phyloP scores from a whole-genome alignment of 2,888 invertebrate genomes.

The Parapristionchus giblindavisi region DNA sequence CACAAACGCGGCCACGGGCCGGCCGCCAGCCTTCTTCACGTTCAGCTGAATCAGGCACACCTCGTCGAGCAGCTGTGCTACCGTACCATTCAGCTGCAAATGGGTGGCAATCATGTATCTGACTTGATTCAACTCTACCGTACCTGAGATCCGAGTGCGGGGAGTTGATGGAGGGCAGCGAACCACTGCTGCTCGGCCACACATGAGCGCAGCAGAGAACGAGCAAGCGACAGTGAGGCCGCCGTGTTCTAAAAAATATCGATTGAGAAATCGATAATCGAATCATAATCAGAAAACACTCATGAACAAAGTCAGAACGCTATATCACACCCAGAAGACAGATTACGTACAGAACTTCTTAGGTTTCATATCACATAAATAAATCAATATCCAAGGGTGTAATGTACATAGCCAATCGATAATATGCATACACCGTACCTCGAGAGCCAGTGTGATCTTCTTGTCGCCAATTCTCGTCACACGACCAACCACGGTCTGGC shows the following conservation, averaged over 20 bases:
- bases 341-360: no score
- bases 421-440: background rate
- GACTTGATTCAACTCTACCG: background rate
- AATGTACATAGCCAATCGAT: background rate
- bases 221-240: background rate
- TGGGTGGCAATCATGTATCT: no score
- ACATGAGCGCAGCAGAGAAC: constrained; percentile 20
- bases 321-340: no score
- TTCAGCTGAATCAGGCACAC: constrained; percentile 18
- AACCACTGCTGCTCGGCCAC: constrained; percentile 34
- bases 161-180: background rate
- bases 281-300: no score
- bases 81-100: background rate
- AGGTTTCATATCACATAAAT: no score
- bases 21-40: background rate
- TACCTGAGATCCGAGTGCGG: background rate
- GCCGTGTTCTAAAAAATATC: background rate
- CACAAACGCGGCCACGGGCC: constrained; percentile 19
- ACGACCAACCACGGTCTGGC: constrained; percentile 36
- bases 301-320: no score
- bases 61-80: constrained; percentile 9
- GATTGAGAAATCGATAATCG: background rate
- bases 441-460: constrained; percentile 24
- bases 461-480: constrained; percentile 13
- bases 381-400: no score